Conservation (phyloP, 30 jellyfish, hydroid and myxozoan genomes). For the Hydractinia symbiolongicarpus region DNA sequence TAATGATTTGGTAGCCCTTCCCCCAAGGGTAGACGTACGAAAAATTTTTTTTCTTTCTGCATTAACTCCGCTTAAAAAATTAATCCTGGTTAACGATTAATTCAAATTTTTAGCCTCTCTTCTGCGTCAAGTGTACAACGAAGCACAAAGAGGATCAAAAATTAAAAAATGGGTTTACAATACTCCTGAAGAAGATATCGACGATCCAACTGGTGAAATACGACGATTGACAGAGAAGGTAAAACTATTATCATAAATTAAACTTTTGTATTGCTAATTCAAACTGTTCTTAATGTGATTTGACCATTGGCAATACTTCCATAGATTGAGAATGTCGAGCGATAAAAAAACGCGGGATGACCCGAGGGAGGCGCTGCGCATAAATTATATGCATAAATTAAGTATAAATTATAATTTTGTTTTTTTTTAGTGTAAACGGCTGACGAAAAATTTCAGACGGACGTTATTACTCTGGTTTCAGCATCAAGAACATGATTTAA, state of each 20-base stretch:
- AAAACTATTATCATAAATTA: not conserved
- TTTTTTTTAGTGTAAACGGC: not conserved
- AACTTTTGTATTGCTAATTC: not conserved
- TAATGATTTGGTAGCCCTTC: too few relatives aligned
- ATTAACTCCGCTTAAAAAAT: not conserved
- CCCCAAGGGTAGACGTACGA: too few relatives aligned
- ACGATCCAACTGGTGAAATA: constrained; percentile 91
- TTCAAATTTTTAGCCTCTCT: constrained; percentile 40
- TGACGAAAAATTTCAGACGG: not conserved
- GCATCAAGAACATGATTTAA: not conserved
- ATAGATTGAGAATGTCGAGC: not conserved
- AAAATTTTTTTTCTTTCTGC: not conserved
- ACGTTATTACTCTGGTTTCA: not conserved
- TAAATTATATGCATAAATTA: not conserved
- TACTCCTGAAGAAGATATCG: constrained; percentile 63
- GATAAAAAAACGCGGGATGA: not conserved
- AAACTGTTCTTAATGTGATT: too few relatives aligned
- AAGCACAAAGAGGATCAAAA: constrained; percentile 52
- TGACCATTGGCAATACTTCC: too few relatives aligned
- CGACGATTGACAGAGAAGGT: constrained; percentile 53
- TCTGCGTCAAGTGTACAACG: constrained; percentile 42
- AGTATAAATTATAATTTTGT: not conserved
- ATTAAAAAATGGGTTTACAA: constrained; percentile 59
- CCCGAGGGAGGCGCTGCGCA: not conserved
- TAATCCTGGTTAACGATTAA: not conserved